These are phyloP conservation scores for Belgica antarctica DNA, from an alignment of 2,888 invertebrate genomes.

Conservation along the genomic window DNA sequence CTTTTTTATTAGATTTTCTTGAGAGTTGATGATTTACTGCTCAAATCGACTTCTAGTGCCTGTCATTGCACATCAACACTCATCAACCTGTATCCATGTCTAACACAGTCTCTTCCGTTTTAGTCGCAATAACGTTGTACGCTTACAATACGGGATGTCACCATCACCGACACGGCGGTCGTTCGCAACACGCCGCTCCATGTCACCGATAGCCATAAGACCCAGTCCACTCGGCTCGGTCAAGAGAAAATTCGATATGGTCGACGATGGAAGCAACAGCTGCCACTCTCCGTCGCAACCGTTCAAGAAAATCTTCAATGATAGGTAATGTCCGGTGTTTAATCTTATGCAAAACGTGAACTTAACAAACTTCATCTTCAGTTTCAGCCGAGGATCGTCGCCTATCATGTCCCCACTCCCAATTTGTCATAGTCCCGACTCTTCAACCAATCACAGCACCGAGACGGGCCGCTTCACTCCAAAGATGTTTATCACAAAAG, in stretches of 20 bases:
- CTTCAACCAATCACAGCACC: conserved; percentile 46
- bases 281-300: conserved; percentile 49
- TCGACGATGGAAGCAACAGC: conserved; percentile 52
- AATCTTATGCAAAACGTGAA: neutral
- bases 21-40: too few relatives aligned
- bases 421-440: conserved; percentile 55
- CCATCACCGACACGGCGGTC: conserved; percentile 83
- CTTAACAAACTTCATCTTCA: conserved; percentile 26
- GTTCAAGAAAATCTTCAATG: conserved; percentile 54
- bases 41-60: too few relatives aligned
- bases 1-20: neutral
- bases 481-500: conserved; percentile 49
- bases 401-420: conserved; percentile 54
- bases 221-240: conserved; percentile 71
- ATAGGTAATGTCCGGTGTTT: conserved; percentile 49
- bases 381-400: conserved; percentile 53
- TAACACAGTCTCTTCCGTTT: conserved; percentile 49
- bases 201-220: conserved; percentile 83
- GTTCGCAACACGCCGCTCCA: conserved; percentile 77
- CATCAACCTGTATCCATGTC: too few relatives aligned
- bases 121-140: conserved; percentile 52
- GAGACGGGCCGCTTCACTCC: conserved; percentile 53
- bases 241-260: conserved; percentile 56
- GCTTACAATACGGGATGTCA: conserved; percentile 62
- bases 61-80: too few relatives aligned